phyloP scores from a whole-genome alignment of 2,888 invertebrate species.

The Tinea trinotella region DNA sequence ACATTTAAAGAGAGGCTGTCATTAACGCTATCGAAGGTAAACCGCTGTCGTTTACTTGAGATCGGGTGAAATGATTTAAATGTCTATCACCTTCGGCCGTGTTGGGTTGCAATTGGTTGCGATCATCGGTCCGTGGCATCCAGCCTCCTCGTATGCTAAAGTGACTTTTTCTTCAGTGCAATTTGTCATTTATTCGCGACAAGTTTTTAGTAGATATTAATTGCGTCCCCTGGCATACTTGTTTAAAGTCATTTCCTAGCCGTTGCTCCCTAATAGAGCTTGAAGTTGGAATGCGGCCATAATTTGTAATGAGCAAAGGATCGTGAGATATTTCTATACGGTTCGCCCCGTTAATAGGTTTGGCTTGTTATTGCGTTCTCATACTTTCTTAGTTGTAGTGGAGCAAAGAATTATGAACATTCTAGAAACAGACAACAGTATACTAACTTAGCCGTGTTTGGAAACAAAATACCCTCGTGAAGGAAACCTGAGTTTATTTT shows the following conservation, averaged over 20 bases:
- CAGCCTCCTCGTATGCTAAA: conserved; percentile 30
- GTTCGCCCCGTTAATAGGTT: conserved; percentile 59
- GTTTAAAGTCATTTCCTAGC: conserved; percentile 39
- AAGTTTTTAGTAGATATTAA: conserved; percentile 54
- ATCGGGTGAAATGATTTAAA: conserved; percentile 14
- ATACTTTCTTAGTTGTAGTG: conserved; percentile 12
- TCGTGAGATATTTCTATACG: conserved; percentile 65
- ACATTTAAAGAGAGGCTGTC: conserved; percentile 1
- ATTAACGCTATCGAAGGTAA: conserved; percentile 12
- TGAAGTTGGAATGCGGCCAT: conserved; percentile 64
- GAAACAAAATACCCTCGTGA: background rate
- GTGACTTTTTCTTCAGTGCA: conserved; percentile 40
- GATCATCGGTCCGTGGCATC: conserved; percentile 26
- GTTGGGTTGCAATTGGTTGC: conserved; percentile 30
- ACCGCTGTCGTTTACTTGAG: conserved; percentile 2
- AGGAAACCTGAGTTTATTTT: background rate
- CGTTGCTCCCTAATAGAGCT: conserved; percentile 43
- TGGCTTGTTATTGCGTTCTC: conserved; percentile 45
- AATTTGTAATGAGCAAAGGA: conserved; percentile 67
- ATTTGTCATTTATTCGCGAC: conserved; percentile 52
- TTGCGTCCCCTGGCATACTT: conserved; percentile 23
- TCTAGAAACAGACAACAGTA: background rate
- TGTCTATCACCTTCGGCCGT: conserved; percentile 11
- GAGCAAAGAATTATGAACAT: conserved; percentile 4
- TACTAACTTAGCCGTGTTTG: background rate